Conservation (phyloP, 2,888 invertebrate genomes). For the Cecidostiba fungosa region DNA sequence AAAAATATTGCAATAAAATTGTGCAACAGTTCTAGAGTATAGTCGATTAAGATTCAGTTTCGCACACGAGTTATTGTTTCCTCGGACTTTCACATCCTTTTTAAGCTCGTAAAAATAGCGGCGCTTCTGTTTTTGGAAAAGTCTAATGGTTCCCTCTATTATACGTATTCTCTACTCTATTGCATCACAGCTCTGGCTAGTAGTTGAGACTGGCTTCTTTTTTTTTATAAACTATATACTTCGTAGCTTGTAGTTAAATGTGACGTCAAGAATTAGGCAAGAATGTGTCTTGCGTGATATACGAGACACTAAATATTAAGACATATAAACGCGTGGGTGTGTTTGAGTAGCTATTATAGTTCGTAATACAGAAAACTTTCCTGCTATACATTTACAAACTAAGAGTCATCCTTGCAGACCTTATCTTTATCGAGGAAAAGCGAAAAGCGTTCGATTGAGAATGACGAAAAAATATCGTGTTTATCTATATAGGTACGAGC, state of each 20-base stretch:
- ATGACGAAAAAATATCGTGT: too few relatives aligned
- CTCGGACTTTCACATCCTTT: conserved; percentile 1
- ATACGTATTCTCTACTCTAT: background rate
- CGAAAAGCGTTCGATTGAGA: too few relatives aligned
- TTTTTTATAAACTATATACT: background rate
- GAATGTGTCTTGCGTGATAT: background rate
- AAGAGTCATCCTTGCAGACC: too few relatives aligned
- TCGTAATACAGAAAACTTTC: background rate
- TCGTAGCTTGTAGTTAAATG: background rate
- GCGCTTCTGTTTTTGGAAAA: conserved; percentile 5
- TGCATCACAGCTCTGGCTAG: background rate
- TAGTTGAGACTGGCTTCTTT: background rate
- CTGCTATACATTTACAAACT: too few relatives aligned
- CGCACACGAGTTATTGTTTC: background rate
- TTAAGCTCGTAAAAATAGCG: background rate
- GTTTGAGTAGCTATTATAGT: background rate
- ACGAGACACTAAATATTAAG: background rate
- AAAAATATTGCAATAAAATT: background rate
- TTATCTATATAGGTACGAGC: too few relatives aligned
- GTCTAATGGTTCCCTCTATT: background rate
- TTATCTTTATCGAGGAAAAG: too few relatives aligned
- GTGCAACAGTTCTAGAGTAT: background rate
- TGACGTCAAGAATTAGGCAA: background rate
- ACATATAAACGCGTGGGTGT: background rate
- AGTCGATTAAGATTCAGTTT: background rate